Base-by-base conservation (phyloP, 2,888 invertebrate genomes). In the Holacanthella duospinosa region DNA sequence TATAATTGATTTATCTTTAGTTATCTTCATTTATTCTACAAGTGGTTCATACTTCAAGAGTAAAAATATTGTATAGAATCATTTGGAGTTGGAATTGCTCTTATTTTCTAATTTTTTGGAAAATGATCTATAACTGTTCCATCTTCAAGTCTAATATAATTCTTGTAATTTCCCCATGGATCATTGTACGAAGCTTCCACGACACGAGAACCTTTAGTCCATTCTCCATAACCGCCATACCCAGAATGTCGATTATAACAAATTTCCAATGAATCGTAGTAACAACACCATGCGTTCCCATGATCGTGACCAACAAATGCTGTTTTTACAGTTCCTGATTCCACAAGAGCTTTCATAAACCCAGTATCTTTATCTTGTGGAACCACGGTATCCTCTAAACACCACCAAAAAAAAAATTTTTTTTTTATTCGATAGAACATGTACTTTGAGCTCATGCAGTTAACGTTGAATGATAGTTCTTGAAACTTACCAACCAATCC, bases 161-260 rank as follows among this genome's bases (percentile, higher is more conserved):
- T 65, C 19, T 21, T 36, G n/a, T 44, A 2, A n/a, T 53, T 54
- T 16, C n/a, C 19, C 21, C n/a, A 28, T 21, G 43, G 19, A 48
- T 59, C 16, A 1, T 53, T 12, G 12, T 28, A 27, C 44, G 58
- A 53, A 1, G 63, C 28, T 27, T 65, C 62, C 25, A 65, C 55
- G 2, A 65, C 60, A 48, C 65, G 29, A n/a, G 65, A 62, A n/a
- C 65, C 65, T n/a, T 62, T 36, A 4, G 60, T 57, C 65, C 65
- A 65, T 9, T 24, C 25, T 53, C 62, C 65, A 43, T 65, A 65
- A n/a, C 65, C 65, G 4, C 62, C 62, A 25, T 65, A 65, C 1
- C 65, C 65, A 43, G 65, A 63, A 44, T 65, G 65, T 3, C 65
- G 60, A 29, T 65, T 65, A 48, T 63, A 65, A 44, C 65, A 65